Evolutionary conservation across 2,888 invertebrate species (phyloP).

Genomic region (Leucoma salicis): DNA sequence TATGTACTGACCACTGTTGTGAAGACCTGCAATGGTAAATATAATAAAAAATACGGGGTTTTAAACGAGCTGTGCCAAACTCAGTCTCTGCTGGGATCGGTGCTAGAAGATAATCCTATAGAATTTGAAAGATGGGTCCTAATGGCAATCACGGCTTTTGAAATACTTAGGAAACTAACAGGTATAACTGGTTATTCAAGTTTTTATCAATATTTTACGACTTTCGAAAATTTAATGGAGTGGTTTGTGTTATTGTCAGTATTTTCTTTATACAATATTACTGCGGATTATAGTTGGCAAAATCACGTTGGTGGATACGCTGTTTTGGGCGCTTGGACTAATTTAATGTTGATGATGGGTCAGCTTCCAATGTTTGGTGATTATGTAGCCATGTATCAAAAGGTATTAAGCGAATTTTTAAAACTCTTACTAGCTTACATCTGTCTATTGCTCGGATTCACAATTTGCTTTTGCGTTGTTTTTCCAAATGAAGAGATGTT

Average conservation of each 20-base stretch:
- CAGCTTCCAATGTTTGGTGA: slow-evolving; percentile 94
- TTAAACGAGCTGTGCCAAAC: slow-evolving; percentile 88
- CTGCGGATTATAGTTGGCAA: slow-evolving; percentile 91
- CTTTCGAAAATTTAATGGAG: slow-evolving; percentile 92
- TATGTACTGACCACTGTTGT: slow-evolving; percentile 91
- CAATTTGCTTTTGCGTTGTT: slow-evolving; percentile 93
- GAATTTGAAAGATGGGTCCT: slow-evolving; percentile 91
- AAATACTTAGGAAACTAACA: slow-evolving; percentile 89
- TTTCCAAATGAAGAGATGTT: slow-evolving; percentile 92
- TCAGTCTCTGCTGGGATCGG: slow-evolving; percentile 87
- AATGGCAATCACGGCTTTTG: slow-evolving; percentile 88
- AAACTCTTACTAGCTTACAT: slow-evolving; percentile 91
- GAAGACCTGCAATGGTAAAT: slow-evolving; percentile 83
- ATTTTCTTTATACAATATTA: slow-evolving; percentile 90
- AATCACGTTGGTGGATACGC: slow-evolving; percentile 94
- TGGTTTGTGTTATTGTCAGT: slow-evolving; percentile 93
- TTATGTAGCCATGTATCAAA: slow-evolving; percentile 95
- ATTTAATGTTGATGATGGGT: slow-evolving; percentile 94
- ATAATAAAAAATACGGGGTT: slow-evolving; percentile 75
- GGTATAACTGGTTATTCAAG: slow-evolving; percentile 91
- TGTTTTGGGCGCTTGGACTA: slow-evolving; percentile 92
- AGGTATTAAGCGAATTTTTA: slow-evolving; percentile 91
- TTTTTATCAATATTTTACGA: slow-evolving; percentile 89
- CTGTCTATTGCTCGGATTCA: slow-evolving; percentile 91
- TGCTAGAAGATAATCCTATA: slow-evolving; percentile 88